phyloP scores from a whole-genome alignment of 1,140 invertebrate species.

The Euglossa dilemma region DNA sequence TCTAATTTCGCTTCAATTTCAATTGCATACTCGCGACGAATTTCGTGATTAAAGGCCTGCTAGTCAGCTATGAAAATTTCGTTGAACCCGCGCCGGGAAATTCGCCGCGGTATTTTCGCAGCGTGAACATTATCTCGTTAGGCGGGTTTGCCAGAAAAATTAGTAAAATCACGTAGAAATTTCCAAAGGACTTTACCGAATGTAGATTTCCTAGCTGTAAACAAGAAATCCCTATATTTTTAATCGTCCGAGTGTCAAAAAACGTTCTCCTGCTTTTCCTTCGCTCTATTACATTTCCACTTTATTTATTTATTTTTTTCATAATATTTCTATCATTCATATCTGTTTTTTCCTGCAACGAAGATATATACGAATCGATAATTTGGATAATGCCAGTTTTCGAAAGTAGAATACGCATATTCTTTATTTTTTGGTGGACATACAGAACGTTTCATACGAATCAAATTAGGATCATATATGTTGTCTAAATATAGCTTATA shows the following conservation, averaged over 20 bases:
- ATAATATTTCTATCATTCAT: background rate
- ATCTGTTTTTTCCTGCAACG: too few relatives aligned
- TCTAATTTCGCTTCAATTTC: background rate
- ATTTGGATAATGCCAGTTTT: too few relatives aligned
- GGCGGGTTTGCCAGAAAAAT: background rate
- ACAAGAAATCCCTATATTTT: background rate
- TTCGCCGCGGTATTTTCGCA: conserved; percentile 1
- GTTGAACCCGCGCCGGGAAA: background rate
- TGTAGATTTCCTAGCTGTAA: background rate
- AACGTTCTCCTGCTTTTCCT: too few relatives aligned
- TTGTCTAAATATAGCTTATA: too few relatives aligned
- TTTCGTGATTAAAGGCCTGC: conserved; percentile 3
- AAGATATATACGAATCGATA: too few relatives aligned
- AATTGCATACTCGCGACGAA: conserved; percentile 1
- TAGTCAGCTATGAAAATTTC: background rate
- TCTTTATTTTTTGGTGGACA: too few relatives aligned
- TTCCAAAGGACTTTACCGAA: background rate
- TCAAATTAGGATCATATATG: too few relatives aligned
- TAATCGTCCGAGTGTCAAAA: background rate
- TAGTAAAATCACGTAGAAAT: background rate
- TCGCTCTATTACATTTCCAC: background rate
- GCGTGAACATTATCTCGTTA: background rate
- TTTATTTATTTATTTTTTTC: background rate
- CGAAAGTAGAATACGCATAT: too few relatives aligned
- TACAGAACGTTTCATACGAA: too few relatives aligned